Base-by-base conservation (phyloP, 1,140 invertebrate genomes). In the Phthorimaea operculella region DNA sequence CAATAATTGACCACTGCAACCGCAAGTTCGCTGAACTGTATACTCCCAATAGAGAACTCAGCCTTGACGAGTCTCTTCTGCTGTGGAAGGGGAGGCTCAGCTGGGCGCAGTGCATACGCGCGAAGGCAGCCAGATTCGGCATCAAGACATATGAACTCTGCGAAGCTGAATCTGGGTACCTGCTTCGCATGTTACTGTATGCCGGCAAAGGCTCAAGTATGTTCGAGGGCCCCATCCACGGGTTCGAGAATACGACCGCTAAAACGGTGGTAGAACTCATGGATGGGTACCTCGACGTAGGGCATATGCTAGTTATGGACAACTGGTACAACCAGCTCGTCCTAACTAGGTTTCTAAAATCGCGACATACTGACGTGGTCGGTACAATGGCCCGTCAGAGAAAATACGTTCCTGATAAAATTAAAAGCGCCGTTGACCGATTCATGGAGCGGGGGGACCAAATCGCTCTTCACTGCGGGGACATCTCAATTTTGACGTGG, bases 91-190 rank as follows among this genome's bases (percentile, higher is more conserved):
- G 60, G 4, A 57, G 60, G 57, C 45, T 64, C 4, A 17, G 54
- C 36, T 57, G 64, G 39, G 39, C 9, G 1, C 39, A 42, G 14
- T 11, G 11, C 11, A 42, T 42, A 42, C 4, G n/a, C n/a, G n/a
- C 60, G 15, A 64, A 68, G 59, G 53, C 58, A 14, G 63, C 65
- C 0, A 6, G 7, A 47, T 49, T 61, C 2, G 63, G 60, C 0
- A 63, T 70, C 0, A 70, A 70, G 54, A 62, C 58, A 1, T 66
- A 64, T 42, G 65, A 66, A 47, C 14, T 70, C 0, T 67, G 60
- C 52, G 60, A 65, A 14, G 53, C 57, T 14, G 44, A 58, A n/a
- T 45, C 57, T 33, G 66, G 61, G 0, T 62, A 62, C 52, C 52
- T 59, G 15, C 64, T 59, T 60, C 48, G 60, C n/a, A 61, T 65